Base-by-base conservation (phyloP, 2,888 invertebrate genomes). In the Chaetoderma sp. region DNA sequence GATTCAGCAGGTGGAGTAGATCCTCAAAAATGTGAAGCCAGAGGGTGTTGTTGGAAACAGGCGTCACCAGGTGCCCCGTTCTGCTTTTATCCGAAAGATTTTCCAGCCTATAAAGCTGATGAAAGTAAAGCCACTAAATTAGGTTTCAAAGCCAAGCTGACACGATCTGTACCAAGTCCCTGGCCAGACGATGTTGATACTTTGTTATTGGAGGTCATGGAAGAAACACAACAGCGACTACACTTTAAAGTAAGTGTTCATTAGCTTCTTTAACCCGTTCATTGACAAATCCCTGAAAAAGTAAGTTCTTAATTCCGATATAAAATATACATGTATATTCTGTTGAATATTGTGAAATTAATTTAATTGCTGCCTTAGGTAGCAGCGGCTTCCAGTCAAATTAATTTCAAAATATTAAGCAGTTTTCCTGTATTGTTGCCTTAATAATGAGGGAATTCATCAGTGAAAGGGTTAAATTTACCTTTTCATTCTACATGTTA, bases 131-230 rank as follows among this genome's bases (percentile, higher is more conserved):
- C 57, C 16, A 73, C 73, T 6, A 32, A 33, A 1, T 65, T 18
- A 47, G 74, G 74, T 8, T 69, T 58, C 50, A 44, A 52, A 10
- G 68, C 61, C 5, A 25, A 13, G 2, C 45, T 75, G 23, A 44
- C 30, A 5, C 44, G 69, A 36, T n/a, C 44, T 1, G 28, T 56
- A 1, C 13, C 30, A 2, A 57, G 71, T 23, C 36, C 32, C 5
- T 75, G 76, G 76, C 76, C 76, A 1, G 42, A 56, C 18, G 74
- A 76, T 42, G 36, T 74, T 16, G 52, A 23, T 25, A 50, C 47
- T 8, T 54, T 76, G 18, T 30, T 58, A 5, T 44, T 76, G 32
- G 72, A 74, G 36, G 64, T 76, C 6, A 64, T 55, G 56, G 54
- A 67, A 21, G 75, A 76, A 33, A 71, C 70, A 1, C 16, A 57